A percentile compares a stretch with the other conserved stretches of the same genome.
Conservation (phyloP, 2,888 invertebrate species). For the Noctua pronuba region DNA sequence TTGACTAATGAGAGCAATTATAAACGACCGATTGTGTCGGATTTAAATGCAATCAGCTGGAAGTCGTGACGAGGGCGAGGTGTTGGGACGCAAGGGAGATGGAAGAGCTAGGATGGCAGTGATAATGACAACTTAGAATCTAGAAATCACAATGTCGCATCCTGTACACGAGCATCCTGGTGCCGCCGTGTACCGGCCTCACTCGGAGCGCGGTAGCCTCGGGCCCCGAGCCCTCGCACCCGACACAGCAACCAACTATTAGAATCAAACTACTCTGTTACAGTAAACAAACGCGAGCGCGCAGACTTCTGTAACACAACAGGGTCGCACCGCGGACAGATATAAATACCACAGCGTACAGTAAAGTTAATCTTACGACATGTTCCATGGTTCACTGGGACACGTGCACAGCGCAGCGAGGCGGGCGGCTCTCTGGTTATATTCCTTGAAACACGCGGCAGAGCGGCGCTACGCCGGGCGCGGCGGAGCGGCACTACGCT, state of each 20-base stretch:
- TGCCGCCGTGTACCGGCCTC: constrained; percentile 35
- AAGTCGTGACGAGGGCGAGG: constrained; percentile 37
- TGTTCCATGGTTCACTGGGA: constrained; percentile 73
- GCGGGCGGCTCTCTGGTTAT: constrained; percentile 76
- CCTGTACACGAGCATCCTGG: constrained; percentile 30
- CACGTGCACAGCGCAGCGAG: constrained; percentile 76
- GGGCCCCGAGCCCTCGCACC: constrained; percentile 35
- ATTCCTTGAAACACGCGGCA: constrained; percentile 82
- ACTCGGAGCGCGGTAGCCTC: constrained; percentile 19
- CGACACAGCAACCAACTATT: constrained; percentile 28
- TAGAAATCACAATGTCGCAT: constrained; percentile 61
- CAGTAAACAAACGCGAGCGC: constrained; percentile 15
- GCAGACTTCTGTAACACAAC: constrained; percentile 20
- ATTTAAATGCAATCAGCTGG: constrained; percentile 59
- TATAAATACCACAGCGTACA: constrained; percentile 62
- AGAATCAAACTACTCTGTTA: constrained; percentile 43
- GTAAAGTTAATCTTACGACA: constrained; percentile 65
- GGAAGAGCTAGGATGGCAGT: constrained; percentile 55
- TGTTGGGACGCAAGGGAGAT: constrained; percentile 28
- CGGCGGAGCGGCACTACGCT: constrained; percentile 12
- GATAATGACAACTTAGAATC: constrained; percentile 62
- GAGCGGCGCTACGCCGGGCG: constrained; percentile 20
- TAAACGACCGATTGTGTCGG: constrained; percentile 65
- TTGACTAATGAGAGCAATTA: constrained; percentile 56
- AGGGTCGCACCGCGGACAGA: constrained; percentile 54